Evolutionary conservation across 2,113 vertebrate species (phyloP), one percentile per base, ranked within the genome.

Genomic region (Xiphorhynchus elegans): DNA sequence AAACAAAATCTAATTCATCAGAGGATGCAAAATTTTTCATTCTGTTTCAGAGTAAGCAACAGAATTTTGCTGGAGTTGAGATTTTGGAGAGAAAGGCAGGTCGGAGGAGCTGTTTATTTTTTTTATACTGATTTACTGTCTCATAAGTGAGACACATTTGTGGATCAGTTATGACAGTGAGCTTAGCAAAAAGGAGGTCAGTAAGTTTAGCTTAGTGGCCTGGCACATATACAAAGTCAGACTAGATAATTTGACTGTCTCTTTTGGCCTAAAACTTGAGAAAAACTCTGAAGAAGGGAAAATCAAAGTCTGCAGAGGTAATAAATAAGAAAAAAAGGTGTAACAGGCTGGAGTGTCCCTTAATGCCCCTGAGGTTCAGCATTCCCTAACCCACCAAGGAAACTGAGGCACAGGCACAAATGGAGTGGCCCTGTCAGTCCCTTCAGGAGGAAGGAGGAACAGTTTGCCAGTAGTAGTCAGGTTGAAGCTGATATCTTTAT

Each of bases 401-500:
- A 52, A 8, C 40, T 52, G 69, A 49, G 67, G 26, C 28, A 7
- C 39, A 69, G 67, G 55, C 72, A 39, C 46, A 44, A 25, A 29
- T 10, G 24, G 66, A 73, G 25, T 8, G 11, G 49, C 64, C 33
- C 66, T 86, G 50, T 64, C 86, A 60, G 20, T 46, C 50, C 58
- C 4, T 46, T 81, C 37, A 37, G 29, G 3, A 79, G 55, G 77
- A 70, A 77, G 37, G 23, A 33, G 89, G 74, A 73, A 16, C 68
- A 76, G 44, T 72, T 60, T 91, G 72, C 84, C 92, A 91, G 26
- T 42, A 94, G 59, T 59, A 35, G 13, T 91, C 69, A 76, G 25
- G 39, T 17, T 46, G 25, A 69, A 62, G n/a, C 2, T 84, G 89
- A 94, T 55, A 49, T 92, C 80, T 97, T 82, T 73, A 39, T 96